phyloP scores from a whole-genome alignment of 2,113 vertebrate genomes.

The Solea senegalensis region DNA sequence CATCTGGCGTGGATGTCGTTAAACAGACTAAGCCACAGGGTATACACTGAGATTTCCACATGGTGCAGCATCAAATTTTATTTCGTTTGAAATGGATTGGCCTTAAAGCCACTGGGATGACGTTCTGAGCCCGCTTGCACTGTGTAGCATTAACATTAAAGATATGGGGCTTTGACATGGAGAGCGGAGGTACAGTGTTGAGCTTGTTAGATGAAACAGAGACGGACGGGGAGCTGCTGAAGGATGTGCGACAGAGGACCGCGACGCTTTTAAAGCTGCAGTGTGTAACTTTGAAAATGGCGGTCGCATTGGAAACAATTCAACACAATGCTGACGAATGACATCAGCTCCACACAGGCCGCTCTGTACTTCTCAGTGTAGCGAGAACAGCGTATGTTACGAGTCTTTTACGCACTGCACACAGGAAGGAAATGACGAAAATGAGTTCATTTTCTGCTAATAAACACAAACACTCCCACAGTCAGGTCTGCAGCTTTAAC shows the following conservation, averaged over 20 bases:
- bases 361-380: too few species aligned
- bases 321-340: too few species aligned
- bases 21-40: slow-evolving; percentile 42
- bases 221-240: not conserved
- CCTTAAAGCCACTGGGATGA: slow-evolving; percentile 24
- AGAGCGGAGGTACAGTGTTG: not conserved
- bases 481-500: too few species aligned
- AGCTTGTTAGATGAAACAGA: slow-evolving; percentile 18
- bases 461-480: too few species aligned
- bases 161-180: slow-evolving; percentile 17
- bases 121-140: slow-evolving; percentile 28
- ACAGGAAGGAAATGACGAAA: too few species aligned
- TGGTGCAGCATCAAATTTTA: slow-evolving; percentile 15
- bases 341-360: too few species aligned
- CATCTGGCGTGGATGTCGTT: slow-evolving; percentile 49
- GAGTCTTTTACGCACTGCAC: too few species aligned
- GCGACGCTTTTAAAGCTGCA: slow-evolving; percentile 4
- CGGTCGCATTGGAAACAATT: too few species aligned
- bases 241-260: slow-evolving; percentile 1
- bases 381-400: too few species aligned
- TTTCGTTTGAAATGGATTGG: slow-evolving; percentile 7
- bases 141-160: slow-evolving; percentile 23
- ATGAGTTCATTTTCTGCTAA: too few species aligned
- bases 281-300: too few species aligned
- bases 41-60: slow-evolving; percentile 34